phyloP scores from a whole-genome alignment of 2,888 invertebrate species.

The Agapetus fuscipes region DNA sequence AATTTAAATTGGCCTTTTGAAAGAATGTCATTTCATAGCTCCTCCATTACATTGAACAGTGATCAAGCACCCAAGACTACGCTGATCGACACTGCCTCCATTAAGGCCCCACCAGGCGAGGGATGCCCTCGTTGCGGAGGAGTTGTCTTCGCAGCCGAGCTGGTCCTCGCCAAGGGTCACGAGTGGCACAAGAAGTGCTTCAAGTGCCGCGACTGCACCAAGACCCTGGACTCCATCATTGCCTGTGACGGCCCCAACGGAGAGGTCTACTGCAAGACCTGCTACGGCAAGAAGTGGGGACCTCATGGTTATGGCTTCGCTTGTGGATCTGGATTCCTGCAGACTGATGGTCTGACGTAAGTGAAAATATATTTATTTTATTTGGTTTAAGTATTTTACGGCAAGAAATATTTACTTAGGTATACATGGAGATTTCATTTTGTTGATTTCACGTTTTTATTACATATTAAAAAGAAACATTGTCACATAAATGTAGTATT shows the following conservation, averaged over 20 bases:
- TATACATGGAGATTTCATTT: too few species aligned
- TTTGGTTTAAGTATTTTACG: too few species aligned
- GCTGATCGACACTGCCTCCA: constrained; percentile 68
- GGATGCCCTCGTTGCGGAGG: constrained; percentile 88
- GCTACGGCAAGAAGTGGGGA: constrained; percentile 96
- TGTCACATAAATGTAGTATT: too few species aligned
- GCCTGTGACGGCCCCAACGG: constrained; percentile 91
- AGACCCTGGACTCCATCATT: constrained; percentile 90
- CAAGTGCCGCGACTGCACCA: constrained; percentile 87
- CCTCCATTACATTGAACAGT: constrained; percentile 42
- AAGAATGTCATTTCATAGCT: too few species aligned
- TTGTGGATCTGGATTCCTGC: constrained; percentile 87
- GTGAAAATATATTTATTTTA: too few species aligned
- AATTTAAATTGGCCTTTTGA: too few species aligned
- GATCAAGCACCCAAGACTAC: constrained; percentile 69
- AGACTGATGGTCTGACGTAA: constrained; percentile 84
- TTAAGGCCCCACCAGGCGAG: constrained; percentile 74
- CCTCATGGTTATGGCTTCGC: constrained; percentile 96
- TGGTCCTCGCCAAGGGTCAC: constrained; percentile 81
- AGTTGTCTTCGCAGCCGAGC: constrained; percentile 88
- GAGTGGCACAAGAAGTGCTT: constrained; percentile 92
- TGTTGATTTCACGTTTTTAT: too few species aligned
- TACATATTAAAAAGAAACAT: too few species aligned
- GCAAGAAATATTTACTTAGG: too few species aligned
- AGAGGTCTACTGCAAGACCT: constrained; percentile 93